A percentile compares a stretch with the other conserved stretches of the same genome.
These are phyloP conservation scores for Pectinophora gossypiella DNA, from an alignment of 1,140 invertebrate species.

Conservation along the genomic window DNA sequence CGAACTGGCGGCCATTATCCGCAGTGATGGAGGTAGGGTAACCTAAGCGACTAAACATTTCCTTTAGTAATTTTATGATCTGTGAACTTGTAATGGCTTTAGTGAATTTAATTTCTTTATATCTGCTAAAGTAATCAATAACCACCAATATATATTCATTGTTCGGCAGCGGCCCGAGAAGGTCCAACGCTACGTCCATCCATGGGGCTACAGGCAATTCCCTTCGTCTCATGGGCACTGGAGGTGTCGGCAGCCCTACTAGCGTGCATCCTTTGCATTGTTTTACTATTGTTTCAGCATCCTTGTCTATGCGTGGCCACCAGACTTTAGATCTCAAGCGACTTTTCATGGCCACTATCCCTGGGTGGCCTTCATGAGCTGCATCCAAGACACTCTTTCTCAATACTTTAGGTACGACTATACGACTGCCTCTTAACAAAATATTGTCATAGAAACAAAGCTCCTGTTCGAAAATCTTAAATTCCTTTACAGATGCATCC, in stretches of 20 bases:
- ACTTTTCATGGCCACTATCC: conserved; percentile 1
- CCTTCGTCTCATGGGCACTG: background rate
- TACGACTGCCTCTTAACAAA: background rate
- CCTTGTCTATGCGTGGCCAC: background rate
- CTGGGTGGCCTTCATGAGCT: conserved; percentile 4
- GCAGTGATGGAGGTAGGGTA: background rate
- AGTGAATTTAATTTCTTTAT: conserved; percentile 2
- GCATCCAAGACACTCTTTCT: background rate
- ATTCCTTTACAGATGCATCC: background rate
- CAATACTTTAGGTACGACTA: background rate
- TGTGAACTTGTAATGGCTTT: background rate
- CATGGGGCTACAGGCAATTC: background rate
- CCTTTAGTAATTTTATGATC: background rate
- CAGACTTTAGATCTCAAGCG: conserved; percentile 2
- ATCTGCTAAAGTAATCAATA: background rate
- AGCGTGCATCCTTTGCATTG: conserved; percentile 1
- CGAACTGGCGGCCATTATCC: background rate
- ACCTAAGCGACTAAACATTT: background rate
- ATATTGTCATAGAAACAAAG: conserved; percentile 1
- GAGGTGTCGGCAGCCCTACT: background rate
- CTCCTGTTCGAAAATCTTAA: conserved; percentile 1
- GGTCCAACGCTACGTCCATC: background rate
- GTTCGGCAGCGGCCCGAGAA: background rate
- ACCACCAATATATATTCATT: background rate
- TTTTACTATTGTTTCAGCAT: background rate